Percentiles rank a stretch among this genome's conserved stretches.
Conservation (phyloP, 1,140 invertebrate species). For the Pygmarrhopalites habei region DNA sequence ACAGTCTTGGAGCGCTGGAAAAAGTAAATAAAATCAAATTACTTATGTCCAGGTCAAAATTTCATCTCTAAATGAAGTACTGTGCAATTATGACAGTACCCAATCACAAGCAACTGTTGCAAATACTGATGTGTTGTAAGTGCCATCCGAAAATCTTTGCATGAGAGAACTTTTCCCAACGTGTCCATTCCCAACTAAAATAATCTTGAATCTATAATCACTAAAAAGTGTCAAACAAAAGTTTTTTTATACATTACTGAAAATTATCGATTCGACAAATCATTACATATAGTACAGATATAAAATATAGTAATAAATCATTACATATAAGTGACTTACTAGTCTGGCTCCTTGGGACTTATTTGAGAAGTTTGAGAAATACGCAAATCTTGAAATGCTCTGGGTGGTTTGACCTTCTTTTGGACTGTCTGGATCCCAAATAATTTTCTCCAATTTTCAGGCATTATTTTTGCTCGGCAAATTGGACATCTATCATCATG, state of each 20-base stretch:
- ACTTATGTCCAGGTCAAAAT: neutral
- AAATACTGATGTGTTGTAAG: slow-evolving; percentile 23
- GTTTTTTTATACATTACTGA: too few relatives aligned
- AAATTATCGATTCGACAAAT: too few relatives aligned
- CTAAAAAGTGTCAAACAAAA: slow-evolving; percentile 15
- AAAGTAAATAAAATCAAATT: slow-evolving; percentile 13
- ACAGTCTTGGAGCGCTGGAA: slow-evolving; percentile 26
- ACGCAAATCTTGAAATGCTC: neutral
- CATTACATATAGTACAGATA: neutral
- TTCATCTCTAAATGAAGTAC: neutral
- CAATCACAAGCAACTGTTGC: slow-evolving; percentile 36
- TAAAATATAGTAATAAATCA: slow-evolving; percentile 3
- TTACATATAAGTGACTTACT: slow-evolving; percentile 5
- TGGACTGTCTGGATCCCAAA: slow-evolving; percentile 27
- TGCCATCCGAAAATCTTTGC: slow-evolving; percentile 35
- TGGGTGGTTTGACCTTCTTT: too few relatives aligned
- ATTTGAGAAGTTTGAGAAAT: neutral
- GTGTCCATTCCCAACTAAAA: slow-evolving; percentile 33
- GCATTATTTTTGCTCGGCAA: slow-evolving; percentile 19
- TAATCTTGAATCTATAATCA: slow-evolving; percentile 38
- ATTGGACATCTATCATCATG: slow-evolving; percentile 38
- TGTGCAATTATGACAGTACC: too few relatives aligned
- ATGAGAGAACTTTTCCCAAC: slow-evolving; percentile 36
- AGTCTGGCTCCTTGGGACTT: neutral
- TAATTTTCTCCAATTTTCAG: slow-evolving; percentile 25